Percentiles rank a stretch among this genome's conserved stretches.
These are phyloP conservation scores for Troides helena DNA, from an alignment of 2,888 invertebrate species.

Conservation along the genomic window DNA sequence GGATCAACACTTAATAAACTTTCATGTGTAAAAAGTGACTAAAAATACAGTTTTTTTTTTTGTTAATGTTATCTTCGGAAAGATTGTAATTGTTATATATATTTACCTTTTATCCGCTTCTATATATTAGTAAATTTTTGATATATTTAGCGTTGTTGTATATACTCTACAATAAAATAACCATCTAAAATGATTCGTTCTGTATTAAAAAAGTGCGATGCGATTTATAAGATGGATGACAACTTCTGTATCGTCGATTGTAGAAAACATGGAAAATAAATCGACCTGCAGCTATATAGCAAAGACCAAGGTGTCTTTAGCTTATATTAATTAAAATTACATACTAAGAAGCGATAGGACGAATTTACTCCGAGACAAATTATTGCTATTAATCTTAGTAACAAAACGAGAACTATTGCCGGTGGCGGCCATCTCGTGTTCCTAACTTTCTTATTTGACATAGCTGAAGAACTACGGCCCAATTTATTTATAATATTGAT, in stretches of 20 bases:
- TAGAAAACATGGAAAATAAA: not conserved
- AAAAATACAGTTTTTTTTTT: too few species aligned
- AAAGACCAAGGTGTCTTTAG: slow-evolving; percentile 6
- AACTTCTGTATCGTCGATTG: not conserved
- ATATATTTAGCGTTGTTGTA: too few species aligned
- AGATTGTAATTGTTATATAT: too few species aligned
- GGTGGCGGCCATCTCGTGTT: slow-evolving; percentile 14
- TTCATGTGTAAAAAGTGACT: too few species aligned
- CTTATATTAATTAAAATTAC: slow-evolving; percentile 21
- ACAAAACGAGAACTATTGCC: slow-evolving; percentile 30
- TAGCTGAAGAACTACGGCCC: not conserved
- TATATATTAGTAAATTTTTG: too few species aligned
- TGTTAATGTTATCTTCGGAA: too few species aligned
- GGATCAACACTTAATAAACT: too few species aligned
- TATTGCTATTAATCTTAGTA: slow-evolving; percentile 34
- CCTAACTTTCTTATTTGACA: slow-evolving; percentile 23
- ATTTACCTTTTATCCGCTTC: too few species aligned
- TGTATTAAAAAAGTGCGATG: not conserved
- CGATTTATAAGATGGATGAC: not conserved
- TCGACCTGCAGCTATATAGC: slow-evolving; percentile 3
- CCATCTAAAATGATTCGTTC: too few species aligned
- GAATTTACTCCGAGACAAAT: slow-evolving; percentile 32
- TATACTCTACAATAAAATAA: too few species aligned
- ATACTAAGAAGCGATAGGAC: slow-evolving; percentile 19
- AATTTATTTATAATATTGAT: too few species aligned